Evolutionary conservation across 53 echinoderm and acorn worm genomes (phyloP).

Genomic region (Antedon mediterranea): DNA sequence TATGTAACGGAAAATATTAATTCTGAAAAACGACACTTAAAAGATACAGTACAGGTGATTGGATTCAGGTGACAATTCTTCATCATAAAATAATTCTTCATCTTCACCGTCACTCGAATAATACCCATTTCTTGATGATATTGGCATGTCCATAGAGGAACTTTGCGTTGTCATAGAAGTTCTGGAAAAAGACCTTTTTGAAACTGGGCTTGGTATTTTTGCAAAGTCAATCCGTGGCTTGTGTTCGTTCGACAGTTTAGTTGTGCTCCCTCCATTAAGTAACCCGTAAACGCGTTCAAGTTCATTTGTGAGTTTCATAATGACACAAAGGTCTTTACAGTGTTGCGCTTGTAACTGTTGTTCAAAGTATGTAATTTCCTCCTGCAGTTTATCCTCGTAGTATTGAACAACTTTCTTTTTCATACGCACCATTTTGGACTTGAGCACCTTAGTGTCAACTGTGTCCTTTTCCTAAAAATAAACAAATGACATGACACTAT

Average conservation of each 20-base stretch:
- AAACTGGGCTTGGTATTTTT: not conserved
- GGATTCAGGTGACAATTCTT: not conserved
- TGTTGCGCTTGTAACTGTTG: slow-evolving; percentile 64
- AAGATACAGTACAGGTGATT: no score
- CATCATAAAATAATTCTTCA: not conserved
- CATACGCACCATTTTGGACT: slow-evolving; percentile 32
- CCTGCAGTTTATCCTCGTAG: slow-evolving; percentile 53
- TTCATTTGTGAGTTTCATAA: slow-evolving; percentile 30
- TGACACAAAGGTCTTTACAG: slow-evolving; percentile 31
- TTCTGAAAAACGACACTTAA: no score
- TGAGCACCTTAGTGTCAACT: slow-evolving; percentile 16
- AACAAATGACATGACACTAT: no score
- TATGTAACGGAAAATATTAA: no score
- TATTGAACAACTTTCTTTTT: slow-evolving; percentile 53
- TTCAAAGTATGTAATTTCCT: slow-evolving; percentile 72
- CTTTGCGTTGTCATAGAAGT: not conserved
- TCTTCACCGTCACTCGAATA: slow-evolving; percentile 5
- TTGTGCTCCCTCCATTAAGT: not conserved
- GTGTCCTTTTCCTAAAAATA: not conserved
- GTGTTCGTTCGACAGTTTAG: slow-evolving; percentile 8
- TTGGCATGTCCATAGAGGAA: not conserved
- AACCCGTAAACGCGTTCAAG: slow-evolving; percentile 25
- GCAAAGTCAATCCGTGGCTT: slow-evolving; percentile 3
- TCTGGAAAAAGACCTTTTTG: not conserved
- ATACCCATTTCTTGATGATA: not conserved